Percentiles rank a stretch among this genome's conserved stretches.
phyloP scores from a whole-genome alignment of 2,797 vertebrate genomes.

The Gymnothorax javanicus region DNA sequence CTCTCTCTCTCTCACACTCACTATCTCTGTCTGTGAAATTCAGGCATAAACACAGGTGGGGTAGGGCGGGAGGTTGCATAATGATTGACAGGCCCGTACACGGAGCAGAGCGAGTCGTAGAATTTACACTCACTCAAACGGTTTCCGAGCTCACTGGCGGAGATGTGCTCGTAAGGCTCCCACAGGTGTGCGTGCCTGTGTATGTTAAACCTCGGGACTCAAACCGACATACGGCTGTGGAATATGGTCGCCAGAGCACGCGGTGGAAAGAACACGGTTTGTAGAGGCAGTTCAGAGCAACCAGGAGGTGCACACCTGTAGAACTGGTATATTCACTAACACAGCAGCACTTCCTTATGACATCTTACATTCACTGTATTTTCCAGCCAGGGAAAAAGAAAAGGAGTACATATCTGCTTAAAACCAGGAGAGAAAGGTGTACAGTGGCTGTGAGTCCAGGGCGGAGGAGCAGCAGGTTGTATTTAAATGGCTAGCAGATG shows the following conservation, averaged over 20 bases:
- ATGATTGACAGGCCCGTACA: neutral
- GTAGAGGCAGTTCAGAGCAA: no score
- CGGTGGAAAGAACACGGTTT: constrained; percentile 33
- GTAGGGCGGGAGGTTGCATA: neutral
- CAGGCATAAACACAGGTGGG: neutral
- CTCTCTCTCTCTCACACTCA: neutral
- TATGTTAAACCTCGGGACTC: neutral
- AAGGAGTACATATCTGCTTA: no score
- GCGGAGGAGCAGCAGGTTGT: no score
- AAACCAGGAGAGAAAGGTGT: no score
- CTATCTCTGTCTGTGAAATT: neutral
- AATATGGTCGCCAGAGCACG: neutral
- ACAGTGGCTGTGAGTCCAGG: no score
- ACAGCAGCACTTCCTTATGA: neutral
- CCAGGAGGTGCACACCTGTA: no score
- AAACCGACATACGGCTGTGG: neutral
- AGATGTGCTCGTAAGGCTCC: neutral
- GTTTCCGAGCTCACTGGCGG: neutral
- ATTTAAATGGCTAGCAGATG: no score
- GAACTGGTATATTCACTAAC: neutral
- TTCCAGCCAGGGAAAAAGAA: no score
- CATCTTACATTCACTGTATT: no score
- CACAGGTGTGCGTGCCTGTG: neutral
- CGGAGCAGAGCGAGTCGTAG: neutral
- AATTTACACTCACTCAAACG: neutral